Base-by-base conservation (phyloP, 2,888 invertebrate genomes). In the Acleris literana region DNA sequence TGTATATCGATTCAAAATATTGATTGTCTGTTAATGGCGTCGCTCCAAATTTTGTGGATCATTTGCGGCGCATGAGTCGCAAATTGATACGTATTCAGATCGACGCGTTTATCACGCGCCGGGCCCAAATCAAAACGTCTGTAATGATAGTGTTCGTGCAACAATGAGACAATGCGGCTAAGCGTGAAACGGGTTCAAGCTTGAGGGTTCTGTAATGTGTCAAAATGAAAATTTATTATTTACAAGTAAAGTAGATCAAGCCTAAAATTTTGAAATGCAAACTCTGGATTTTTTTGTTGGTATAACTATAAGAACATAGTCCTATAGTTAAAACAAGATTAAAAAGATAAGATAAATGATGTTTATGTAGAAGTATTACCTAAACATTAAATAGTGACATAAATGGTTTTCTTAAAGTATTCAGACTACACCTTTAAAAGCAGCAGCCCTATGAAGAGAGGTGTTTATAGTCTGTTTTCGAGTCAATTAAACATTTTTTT, bases 61-160 rank as follows among this genome's bases (percentile, higher is more conserved):
- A 29, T n/a, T 13, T n/a, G 43, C 29, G 44, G 65, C 55, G 55
- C 65, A 44, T 39, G 58, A 65, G 60, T 65, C 13, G 44, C 11
- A 56, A 65, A 65, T 61, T 20, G 46, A 20, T 39, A 54, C n/a
- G 33, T 60, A 57, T 65, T 64, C 56, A 22, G 44, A 57, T 52
- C 33, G 33, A 3, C 33, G 53, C 69, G 59, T 70, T 70, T 72
- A 73, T 71, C 71, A 67, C 70, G 68, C 53, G 68, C 58, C 48
- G 33, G 44, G 55, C 61, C 64, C 51, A 67, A 70, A 69, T 70
- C 70, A 69, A 64, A 63, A 61, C 59, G 51, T 51, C 46, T 53
- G 58, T 73, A 73, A 73, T 71, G 65, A 73, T 62, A 69, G 70
- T 53, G 73, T 55, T 64, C 53, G 64, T 58, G 61, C 64, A 71